Percentiles rank a stretch among this genome's conserved stretches.
phyloP scores from a whole-genome alignment of 2,797 vertebrate genomes.

The Rhinoraja longicauda region DNA sequence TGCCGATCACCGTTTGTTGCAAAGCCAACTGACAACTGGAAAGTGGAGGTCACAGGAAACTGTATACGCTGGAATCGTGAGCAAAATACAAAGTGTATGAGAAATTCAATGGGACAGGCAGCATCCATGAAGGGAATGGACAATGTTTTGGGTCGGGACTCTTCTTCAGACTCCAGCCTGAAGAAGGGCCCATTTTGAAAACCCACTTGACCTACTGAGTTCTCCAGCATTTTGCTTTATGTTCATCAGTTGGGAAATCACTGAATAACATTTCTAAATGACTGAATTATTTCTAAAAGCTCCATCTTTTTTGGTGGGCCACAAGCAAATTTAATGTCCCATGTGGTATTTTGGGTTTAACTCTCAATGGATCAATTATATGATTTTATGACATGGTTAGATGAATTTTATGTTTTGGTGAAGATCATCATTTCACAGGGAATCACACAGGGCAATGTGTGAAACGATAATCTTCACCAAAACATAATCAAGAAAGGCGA shows the following conservation, averaged over 20 bases:
- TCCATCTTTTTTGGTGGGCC: not conserved
- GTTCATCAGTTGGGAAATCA: not conserved
- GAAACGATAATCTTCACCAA: no score
- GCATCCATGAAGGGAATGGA: no score
- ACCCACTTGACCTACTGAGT: no score
- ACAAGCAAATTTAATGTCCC: not conserved
- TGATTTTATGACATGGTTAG: not conserved
- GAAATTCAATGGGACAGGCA: no score
- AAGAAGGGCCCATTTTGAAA: no score
- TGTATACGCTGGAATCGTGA: no score
- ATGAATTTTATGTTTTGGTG: not conserved
- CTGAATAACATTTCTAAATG: not conserved
- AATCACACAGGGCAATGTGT: no score
- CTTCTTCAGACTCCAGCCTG: no score
- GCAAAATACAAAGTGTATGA: no score
- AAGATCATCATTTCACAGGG: not conserved
- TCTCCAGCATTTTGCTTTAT: no score
- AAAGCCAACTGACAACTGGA: not conserved
- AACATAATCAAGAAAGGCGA: not conserved
- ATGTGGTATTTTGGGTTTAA: not conserved
- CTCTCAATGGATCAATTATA: not conserved
- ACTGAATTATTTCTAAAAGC: not conserved
- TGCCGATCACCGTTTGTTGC: not conserved
- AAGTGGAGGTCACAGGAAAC: no score
- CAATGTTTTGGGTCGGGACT: no score